These are phyloP conservation scores for Amphiura filiformis DNA, from an alignment of 35 echinoderm and acorn worm species.

Conservation along the genomic window DNA sequence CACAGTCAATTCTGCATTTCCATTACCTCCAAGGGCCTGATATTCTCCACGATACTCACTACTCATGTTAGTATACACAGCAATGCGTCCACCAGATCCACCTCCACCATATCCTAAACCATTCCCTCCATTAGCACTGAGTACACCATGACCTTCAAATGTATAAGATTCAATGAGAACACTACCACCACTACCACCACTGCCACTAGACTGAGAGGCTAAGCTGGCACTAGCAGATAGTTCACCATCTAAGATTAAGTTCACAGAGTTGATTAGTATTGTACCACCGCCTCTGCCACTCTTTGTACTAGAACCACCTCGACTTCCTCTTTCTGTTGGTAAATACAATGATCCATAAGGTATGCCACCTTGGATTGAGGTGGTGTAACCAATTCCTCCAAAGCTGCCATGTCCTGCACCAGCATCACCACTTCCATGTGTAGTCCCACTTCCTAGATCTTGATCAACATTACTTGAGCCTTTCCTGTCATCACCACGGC, in stretches of 20 bases:
- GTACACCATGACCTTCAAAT: constrained; percentile 60
- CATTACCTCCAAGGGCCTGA: constrained; percentile 57
- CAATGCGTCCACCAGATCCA: constrained; percentile 80
- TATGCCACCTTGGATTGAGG: constrained; percentile 25
- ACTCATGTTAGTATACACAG: constrained; percentile 68
- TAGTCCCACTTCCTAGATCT: constrained; percentile 36
- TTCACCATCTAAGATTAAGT: constrained; percentile 70
- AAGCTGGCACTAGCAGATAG: constrained; percentile 38
- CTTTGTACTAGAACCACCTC: constrained; percentile 10
- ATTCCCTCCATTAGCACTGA: constrained; percentile 64
- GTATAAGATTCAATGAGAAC: constrained; percentile 41
- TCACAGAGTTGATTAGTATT: constrained; percentile 42
- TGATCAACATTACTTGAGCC: constrained; percentile 53
- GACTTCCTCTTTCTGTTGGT: constrained; percentile 71
- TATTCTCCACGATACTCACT: constrained; percentile 61
- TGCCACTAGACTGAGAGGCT: not conserved
- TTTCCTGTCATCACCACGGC: constrained; percentile 34
- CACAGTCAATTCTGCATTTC: not conserved
- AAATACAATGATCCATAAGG: constrained; percentile 80
- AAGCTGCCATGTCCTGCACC: constrained; percentile 86
- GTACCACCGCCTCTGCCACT: constrained; percentile 41
- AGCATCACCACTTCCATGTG: constrained; percentile 16
- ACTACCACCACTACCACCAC: constrained; percentile 84
- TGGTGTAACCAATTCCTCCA: constrained; percentile 54
- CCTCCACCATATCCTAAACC: constrained; percentile 58